These are phyloP conservation scores for Barbus barbus DNA, from an alignment of 2,113 vertebrate species.

Conservation along the genomic window DNA sequence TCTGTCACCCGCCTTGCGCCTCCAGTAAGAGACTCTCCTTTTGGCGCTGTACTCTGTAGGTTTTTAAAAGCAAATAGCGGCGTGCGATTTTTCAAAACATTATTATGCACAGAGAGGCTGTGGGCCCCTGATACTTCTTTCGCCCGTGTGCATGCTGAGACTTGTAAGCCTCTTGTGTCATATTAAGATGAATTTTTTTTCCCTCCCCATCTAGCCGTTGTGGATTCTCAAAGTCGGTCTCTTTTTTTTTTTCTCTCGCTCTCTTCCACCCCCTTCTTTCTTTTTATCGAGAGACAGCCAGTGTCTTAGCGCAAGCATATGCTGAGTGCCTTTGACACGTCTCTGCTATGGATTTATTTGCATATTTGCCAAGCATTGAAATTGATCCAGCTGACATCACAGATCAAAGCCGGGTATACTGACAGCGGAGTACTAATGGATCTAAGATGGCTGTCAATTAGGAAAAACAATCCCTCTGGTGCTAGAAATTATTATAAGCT, in stretches of 20 bases:
- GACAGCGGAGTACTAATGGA: conserved; percentile 30
- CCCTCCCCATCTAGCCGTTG: background rate
- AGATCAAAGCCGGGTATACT: conserved; percentile 20
- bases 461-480: conserved; percentile 33
- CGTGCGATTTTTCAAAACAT: conserved; percentile 56
- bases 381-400: conserved; percentile 31
- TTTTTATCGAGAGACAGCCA: conserved; percentile 29
- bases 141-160: conserved; percentile 24
- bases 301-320: conserved; percentile 23
- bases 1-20: conserved; percentile 50
- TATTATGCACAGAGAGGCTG: conserved; percentile 57
- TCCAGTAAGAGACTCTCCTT: conserved; percentile 43
- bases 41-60: conserved; percentile 55
- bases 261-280: conserved; percentile 35
- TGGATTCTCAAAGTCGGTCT: conserved; percentile 16
- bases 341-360: conserved; percentile 33
- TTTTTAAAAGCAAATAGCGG: conserved; percentile 63
- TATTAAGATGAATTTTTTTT: conserved; percentile 38
- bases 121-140: conserved; percentile 42
- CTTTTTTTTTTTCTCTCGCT: background rate
- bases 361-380: conserved; percentile 33
- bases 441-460: conserved; percentile 34
- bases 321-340: conserved; percentile 34
- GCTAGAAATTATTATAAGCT: background rate
- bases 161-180: conserved; percentile 53